Base-by-base conservation (phyloP, 2,888 invertebrate species). In the Chironomus tentans region DNA sequence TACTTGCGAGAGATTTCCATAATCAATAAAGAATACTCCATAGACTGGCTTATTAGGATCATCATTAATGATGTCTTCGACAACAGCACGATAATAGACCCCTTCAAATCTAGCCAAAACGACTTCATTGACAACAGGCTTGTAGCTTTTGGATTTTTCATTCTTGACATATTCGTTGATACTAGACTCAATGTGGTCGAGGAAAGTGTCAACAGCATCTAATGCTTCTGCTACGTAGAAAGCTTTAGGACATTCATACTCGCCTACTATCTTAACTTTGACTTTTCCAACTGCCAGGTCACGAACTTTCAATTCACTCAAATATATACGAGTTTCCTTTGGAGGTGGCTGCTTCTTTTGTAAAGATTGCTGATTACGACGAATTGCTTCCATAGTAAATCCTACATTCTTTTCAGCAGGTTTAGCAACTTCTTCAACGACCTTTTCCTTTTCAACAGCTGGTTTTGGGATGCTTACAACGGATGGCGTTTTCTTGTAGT, bases 21-120 rank as follows among this genome's bases (percentile, higher is more conserved):
- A 70, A 21, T 50, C 71, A 6, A 71, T 22, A 15, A 71, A 71
- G 15, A 68, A 68, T 2, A 68, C 68, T 3, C 5, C n/a, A 46
- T 71, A 24, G 1, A 12, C 24, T 2, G 38, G 38, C 38, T 38
- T 38, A 12, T 2, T 13, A 2, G 21, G 21, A 24, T 65, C 22
- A 10, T 21, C n/a, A 15, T 24, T 56, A 6, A 15, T 15, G 10
- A 21, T 12, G 4, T 21, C 22, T 13, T 70, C 38, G 6, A 50
- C 15, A 13, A 71, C 50, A 28, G 56, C 71, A 10, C 71, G 22
- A 61, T 71, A 71, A 56, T 18, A 71, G 24, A 5, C 12, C 13
- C 61, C 71, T 24, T 71, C 71, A 22, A 28, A 71, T 10, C n/a
- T 4, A 4, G 71, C 71, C 50, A 71, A 56, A 61, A 71, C 15